Evolutionary conservation across 1,140 invertebrate species (phyloP).

Genomic region (Scaptomyza hsui): DNA sequence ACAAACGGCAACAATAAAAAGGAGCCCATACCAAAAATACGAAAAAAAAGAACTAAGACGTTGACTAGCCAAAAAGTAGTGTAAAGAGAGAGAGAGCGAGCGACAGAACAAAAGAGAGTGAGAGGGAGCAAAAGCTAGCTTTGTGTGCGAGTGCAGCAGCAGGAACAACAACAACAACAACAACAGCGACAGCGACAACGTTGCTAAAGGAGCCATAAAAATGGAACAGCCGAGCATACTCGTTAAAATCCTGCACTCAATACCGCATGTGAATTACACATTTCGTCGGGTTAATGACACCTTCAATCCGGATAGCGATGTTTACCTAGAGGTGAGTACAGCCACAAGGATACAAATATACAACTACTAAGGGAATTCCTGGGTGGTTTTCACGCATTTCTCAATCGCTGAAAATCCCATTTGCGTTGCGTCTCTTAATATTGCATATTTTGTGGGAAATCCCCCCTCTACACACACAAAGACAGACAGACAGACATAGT

Average conservation of each 20-base stretch:
- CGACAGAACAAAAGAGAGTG: slow-evolving; percentile 6
- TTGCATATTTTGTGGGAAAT: no score
- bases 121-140: slow-evolving; percentile 18
- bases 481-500: no score
- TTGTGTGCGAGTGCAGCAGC: slow-evolving; percentile 51
- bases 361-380: no score
- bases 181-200: slow-evolving; percentile 27
- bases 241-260: slow-evolving; percentile 90
- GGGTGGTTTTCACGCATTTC: no score
- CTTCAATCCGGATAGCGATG: slow-evolving; percentile 93
- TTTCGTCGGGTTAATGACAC: slow-evolving; percentile 94
- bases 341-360: slow-evolving; percentile 10
- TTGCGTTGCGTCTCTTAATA: no score
- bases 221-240: slow-evolving; percentile 84
- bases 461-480: no score
- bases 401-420: no score
- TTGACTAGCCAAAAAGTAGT: slow-evolving; percentile 10
- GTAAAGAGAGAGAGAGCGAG: slow-evolving; percentile 6
- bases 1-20: slow-evolving; percentile 53
- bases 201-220: slow-evolving; percentile 55
- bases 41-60: slow-evolving; percentile 13
- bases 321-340: slow-evolving; percentile 93
- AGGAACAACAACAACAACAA: slow-evolving; percentile 21
- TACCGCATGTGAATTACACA: slow-evolving; percentile 95
- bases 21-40: slow-evolving; percentile 34